Base-by-base conservation (phyloP, 2,113 vertebrate species). In the Paramormyrops kingsleyae region DNA sequence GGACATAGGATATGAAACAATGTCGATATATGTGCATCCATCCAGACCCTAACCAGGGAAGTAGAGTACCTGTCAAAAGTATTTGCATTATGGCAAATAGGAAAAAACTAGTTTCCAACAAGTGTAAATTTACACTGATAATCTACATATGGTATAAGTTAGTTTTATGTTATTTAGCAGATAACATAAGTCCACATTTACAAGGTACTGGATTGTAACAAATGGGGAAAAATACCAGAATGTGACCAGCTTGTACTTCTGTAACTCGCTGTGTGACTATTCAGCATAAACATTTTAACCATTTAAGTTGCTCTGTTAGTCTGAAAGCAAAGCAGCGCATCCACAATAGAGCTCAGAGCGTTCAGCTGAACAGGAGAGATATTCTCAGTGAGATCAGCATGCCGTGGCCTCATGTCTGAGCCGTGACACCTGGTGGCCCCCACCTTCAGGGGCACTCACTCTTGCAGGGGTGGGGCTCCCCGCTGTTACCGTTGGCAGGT, bases 401-500 rank as follows among this genome's bases (percentile, higher is more conserved):
- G 31, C 66, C 4, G 5, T 74, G 21, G 8, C 62, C 62, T 27
- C 62, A 2, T 19, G 17, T 77, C 12, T 77, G 13, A 39, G 39
- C 83, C 10, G 19, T 84, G 83, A 24, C 15, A 84, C 17, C 44
- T 15, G 12, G 49, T 13, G 66, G 12, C 52, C 77, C 94, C 97
- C 74, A 77, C 15, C 17, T 42, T 77, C 31, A 77, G 74, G 17
- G 74, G 2, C 35, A 80, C 74, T 96, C 94, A 98, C 97, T 97
- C 95, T 94, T 95, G 93, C 97, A 98, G n/a, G 96, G 93, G 87
- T 97, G 97, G 4, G 97, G 94, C 31, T 94, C 95, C 31, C 97
- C 96, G 1, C 96, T 97, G 95, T 95, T 98, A 87, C 97, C 97
- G 77, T 97, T 96, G 31, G 70, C 12, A 92, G 96, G 97, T 88